Base-by-base conservation (phyloP, 2,797 vertebrate species). In the Hafferia zeledoni region DNA sequence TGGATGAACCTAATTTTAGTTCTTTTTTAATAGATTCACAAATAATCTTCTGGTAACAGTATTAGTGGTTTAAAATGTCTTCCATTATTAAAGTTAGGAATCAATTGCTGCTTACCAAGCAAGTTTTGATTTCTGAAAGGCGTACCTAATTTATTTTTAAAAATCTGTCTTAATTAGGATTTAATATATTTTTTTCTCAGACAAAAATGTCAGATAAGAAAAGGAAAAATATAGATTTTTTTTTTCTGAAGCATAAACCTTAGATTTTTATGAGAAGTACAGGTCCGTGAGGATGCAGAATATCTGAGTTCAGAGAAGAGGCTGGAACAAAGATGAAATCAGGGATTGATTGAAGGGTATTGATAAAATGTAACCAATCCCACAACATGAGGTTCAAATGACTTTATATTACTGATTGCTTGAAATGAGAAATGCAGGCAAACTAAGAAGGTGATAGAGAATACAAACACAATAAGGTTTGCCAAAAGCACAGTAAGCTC, bases 81-180 rank as follows among this genome's bases (percentile, higher is more conserved):
- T 83, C 33, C 33, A 8, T 60, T 92, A 83, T 78, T 91, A 65
- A 95, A 91, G 37, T 23, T 43, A 53, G 75, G 30, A 87, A 89
- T 85, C 75, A 83, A 49, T 74, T 85, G 76, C 72, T 91, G 27
- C 46, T 94, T 72, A 78, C 23, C 23, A 88, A 93, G 41, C 14
- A 83, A 65, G 25, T 79, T 94, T 71, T 81, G 50, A 28, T 90
- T 90, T 83, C 57, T 63, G 67, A 96, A 79, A 90, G 61, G 15
- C 5, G 4, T 85, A 25, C 30, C 17, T 63, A 70, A 63, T 57
- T 87, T 91, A 37, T 91, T 83, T 76, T 49, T 83, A 88, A 94
- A 85, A 78, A 71, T 81, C 30, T 78, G 8, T 9, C 16, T 71
- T 87, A 44, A 72, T 84, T 89, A 46, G 52, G 22, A 78, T 91